Conservation (phyloP, 2,797 vertebrate genomes). For the Poecile montanus region DNA sequence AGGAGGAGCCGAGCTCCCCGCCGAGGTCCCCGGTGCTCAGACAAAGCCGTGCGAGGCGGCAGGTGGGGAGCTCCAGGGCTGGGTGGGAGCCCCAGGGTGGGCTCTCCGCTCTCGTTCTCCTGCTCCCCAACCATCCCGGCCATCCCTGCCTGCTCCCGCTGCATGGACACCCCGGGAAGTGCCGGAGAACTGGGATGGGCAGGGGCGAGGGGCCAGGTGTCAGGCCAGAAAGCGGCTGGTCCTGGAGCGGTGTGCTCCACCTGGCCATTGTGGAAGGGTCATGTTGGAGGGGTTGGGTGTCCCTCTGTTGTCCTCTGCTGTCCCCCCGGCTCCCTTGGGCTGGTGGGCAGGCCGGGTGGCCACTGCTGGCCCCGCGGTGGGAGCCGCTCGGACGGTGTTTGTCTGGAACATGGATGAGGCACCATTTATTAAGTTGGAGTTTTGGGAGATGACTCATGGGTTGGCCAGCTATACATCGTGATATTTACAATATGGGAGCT, state of each 20-base stretch:
- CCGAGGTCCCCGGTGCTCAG: slow-evolving; percentile 14
- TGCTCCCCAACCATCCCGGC: background rate
- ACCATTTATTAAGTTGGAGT: slow-evolving; percentile 75
- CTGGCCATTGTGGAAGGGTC: background rate
- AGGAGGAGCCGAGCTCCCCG: slow-evolving; percentile 16
- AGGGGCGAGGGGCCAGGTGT: background rate
- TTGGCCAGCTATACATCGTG: slow-evolving; percentile 74
- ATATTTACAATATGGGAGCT: slow-evolving; percentile 80
- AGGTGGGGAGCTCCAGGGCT: slow-evolving; percentile 10
- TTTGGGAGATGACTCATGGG: slow-evolving; percentile 78
- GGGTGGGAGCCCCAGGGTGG: background rate
- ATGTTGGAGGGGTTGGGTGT: background rate
- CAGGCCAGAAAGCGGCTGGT: background rate
- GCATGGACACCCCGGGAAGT: background rate
- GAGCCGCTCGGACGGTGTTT: slow-evolving; percentile 1
- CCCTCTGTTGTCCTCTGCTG: background rate
- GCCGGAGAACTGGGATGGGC: background rate
- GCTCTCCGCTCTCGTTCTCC: background rate
- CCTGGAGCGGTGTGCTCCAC: background rate
- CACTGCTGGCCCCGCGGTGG: background rate
- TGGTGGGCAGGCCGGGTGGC: background rate
- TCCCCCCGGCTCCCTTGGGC: background rate
- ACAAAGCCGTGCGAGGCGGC: slow-evolving; percentile 44
- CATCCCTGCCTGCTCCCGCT: accelerated
- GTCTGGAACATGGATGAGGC: slow-evolving; percentile 71